These are phyloP conservation scores for Pterobdella sp. DNA, from an alignment of 2,888 invertebrate species.

Conservation along the genomic window DNA sequence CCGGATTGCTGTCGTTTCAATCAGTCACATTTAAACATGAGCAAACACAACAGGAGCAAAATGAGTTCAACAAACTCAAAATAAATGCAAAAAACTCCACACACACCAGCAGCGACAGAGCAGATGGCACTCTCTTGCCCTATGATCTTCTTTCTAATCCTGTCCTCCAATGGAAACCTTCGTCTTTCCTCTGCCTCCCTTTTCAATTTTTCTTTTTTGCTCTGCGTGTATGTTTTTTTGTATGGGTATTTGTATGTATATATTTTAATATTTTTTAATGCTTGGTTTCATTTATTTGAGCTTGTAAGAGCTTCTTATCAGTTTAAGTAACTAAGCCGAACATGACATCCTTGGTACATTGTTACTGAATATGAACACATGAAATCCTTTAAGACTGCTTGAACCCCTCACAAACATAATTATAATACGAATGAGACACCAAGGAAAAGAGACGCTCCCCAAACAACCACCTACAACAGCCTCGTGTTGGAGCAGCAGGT, in stretches of 20 bases:
- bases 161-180: constrained; percentile 72
- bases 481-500: constrained; percentile 54
- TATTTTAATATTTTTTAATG: too few relatives aligned
- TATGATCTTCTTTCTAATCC: constrained; percentile 71
- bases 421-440: not conserved
- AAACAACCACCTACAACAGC: constrained; percentile 39
- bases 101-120: constrained; percentile 40
- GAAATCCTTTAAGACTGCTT: not conserved
- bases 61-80: not conserved
- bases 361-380: too few relatives aligned
- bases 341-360: too few relatives aligned
- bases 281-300: too few relatives aligned
- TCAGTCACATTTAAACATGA: not conserved
- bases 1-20: constrained; percentile 60
- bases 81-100: not conserved
- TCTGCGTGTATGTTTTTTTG: too few relatives aligned
- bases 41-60: not conserved
- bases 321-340: too few relatives aligned
- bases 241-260: too few relatives aligned
- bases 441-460: not conserved
- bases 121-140: constrained; percentile 63
- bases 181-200: constrained; percentile 71
- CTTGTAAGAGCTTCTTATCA: too few relatives aligned
- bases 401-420: constrained; percentile 6
- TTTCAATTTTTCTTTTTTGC: constrained; percentile 55